phyloP scores from a whole-genome alignment of 2,797 vertebrate species.

The Kryptolebias ocellatus region DNA sequence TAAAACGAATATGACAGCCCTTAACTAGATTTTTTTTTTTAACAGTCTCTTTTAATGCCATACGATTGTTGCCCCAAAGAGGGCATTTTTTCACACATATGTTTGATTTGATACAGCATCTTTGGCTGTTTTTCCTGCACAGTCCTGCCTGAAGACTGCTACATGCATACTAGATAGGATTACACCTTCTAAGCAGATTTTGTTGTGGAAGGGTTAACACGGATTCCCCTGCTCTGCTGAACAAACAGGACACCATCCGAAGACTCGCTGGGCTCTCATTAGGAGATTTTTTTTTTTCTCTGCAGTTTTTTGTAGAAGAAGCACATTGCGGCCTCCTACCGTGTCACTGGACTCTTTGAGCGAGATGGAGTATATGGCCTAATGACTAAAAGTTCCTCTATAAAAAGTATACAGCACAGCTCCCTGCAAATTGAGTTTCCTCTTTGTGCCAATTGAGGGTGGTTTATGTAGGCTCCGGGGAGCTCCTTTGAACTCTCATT shows the following conservation, averaged over 20 bases:
- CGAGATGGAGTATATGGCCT: conserved; percentile 80
- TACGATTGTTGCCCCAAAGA: conserved; percentile 74
- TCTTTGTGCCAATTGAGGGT: conserved; percentile 89
- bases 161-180: conserved; percentile 86
- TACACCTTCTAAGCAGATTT: conserved; percentile 87
- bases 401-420: conserved; percentile 86
- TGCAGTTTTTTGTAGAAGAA: conserved; percentile 69
- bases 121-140: conserved; percentile 81
- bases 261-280: conserved; percentile 82
- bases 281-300: conserved; percentile 69
- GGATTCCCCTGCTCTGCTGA: conserved; percentile 79
- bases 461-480: conserved; percentile 87
- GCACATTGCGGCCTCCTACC: conserved; percentile 75
- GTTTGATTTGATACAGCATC: conserved; percentile 87
- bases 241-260: conserved; percentile 82
- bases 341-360: conserved; percentile 76
- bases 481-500: conserved; percentile 86
- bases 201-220: conserved; percentile 82
- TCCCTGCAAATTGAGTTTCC: conserved; percentile 90
- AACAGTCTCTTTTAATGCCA: conserved; percentile 62
- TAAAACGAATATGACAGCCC: conserved; percentile 84
- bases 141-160: conserved; percentile 85
- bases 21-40: conserved; percentile 78
- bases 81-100: conserved; percentile 68
- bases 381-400: conserved; percentile 89